Conservation (phyloP, 2,113 vertebrate species). For the Sinocyclocheilus rhinocerous region DNA sequence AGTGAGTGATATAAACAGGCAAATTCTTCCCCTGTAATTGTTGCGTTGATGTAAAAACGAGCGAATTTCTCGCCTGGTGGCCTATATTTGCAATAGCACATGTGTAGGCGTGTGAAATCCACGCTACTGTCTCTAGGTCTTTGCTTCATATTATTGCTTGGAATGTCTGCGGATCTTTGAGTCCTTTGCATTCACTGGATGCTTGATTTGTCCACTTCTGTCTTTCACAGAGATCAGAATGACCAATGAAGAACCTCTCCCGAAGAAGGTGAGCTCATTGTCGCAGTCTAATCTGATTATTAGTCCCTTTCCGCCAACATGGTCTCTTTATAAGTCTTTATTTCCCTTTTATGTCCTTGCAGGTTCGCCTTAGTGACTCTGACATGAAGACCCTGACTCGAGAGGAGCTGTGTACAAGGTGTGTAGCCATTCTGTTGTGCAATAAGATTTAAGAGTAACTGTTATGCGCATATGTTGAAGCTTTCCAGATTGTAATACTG, state of each 20-base stretch:
- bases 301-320: background rate
- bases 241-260: conserved; percentile 99
- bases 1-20: background rate
- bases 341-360: conserved; percentile 45
- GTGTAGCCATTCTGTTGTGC: conserved; percentile 43
- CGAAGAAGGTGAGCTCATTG: conserved; percentile 88
- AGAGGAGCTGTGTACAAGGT: conserved; percentile 95
- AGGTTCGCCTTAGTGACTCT: conserved; percentile 98
- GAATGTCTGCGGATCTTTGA: background rate
- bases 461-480: background rate
- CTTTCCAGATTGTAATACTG: conserved; percentile 34
- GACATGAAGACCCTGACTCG: conserved; percentile 97
- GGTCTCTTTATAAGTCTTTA: conserved; percentile 24
- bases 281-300: conserved; percentile 5
- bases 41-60: background rate
- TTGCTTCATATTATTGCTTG: background rate
- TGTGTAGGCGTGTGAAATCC: conserved; percentile 29
- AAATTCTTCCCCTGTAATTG: background rate
- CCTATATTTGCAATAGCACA: conserved; percentile 17
- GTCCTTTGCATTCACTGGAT: background rate
- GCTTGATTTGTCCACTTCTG: background rate
- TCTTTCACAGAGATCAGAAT: conserved; percentile 83
- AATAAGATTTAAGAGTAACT: background rate
- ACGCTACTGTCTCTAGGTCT: background rate
- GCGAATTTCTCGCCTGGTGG: background rate